phyloP scores from a whole-genome alignment of 2,888 invertebrate genomes.

The Clistopyga incitator region DNA sequence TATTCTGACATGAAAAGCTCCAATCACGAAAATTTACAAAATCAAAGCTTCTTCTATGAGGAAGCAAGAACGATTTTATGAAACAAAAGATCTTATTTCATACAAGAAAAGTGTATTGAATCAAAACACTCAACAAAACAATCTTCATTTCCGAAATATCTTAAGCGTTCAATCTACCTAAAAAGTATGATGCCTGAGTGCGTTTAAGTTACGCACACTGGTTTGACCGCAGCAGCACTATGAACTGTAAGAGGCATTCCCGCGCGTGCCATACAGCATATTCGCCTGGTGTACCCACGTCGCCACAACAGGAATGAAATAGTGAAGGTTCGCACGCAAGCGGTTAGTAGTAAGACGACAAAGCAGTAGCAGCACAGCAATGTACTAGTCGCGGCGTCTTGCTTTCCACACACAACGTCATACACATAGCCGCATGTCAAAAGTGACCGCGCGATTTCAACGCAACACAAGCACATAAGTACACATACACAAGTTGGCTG shows the following conservation, averaged over 20 bases:
- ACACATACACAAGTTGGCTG: constrained; percentile 25
- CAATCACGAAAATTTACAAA: no score
- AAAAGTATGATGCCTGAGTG: background rate
- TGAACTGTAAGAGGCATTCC: background rate
- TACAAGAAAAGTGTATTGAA: background rate
- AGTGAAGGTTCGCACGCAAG: background rate
- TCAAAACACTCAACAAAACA: background rate
- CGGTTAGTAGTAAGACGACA: background rate
- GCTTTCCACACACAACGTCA: background rate
- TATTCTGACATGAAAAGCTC: no score
- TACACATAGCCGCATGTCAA: background rate
- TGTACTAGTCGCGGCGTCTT: background rate
- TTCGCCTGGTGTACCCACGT: background rate
- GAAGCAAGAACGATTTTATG: no score
- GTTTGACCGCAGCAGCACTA: background rate
- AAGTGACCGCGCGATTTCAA: constrained; percentile 47
- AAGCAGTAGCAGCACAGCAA: background rate
- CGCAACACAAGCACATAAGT: constrained; percentile 35
- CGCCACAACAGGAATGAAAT: background rate
- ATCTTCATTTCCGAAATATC: background rate
- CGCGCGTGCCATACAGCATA: constrained; percentile 8
- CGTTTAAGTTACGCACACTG: background rate
- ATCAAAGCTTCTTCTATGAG: no score
- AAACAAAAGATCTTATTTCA: background rate
- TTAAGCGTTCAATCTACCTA: background rate